Evolutionary conservation across 2,113 vertebrate species (phyloP).

Genomic region (Crotalus viridis): DNA sequence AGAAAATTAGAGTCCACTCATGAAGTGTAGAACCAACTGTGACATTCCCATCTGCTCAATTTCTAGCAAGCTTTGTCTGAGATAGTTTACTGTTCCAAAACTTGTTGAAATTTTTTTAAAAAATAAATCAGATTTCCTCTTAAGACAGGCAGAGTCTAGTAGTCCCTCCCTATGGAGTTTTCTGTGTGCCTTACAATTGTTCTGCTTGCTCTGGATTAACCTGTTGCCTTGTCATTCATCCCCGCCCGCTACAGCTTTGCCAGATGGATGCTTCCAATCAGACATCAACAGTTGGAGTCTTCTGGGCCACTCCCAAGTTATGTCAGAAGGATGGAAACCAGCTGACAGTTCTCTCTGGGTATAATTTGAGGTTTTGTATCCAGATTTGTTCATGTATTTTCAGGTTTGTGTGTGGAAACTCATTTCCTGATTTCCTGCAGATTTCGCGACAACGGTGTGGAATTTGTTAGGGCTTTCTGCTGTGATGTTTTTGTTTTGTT

Average conservation of each 20-base stretch:
- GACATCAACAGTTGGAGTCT: neutral
- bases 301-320: neutral
- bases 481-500: neutral
- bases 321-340: neutral
- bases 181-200: neutral
- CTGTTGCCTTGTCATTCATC: neutral
- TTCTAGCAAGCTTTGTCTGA: conserved; percentile 1
- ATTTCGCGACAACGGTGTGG: neutral
- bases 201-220: neutral
- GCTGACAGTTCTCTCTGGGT: neutral
- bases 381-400: neutral
- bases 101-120: neutral
- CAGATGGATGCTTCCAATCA: neutral
- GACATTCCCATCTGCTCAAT: neutral
- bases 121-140: neutral
- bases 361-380: neutral
- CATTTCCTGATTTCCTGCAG: neutral
- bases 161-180: neutral
- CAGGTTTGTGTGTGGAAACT: neutral
- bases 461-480: neutral
- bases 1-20: neutral
- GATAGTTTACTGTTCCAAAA: neutral
- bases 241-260: neutral
- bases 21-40: neutral
- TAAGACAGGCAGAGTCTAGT: neutral